Evolutionary conservation across 2,797 vertebrate genomes (phyloP), one percentile per base, ranked within the genome.

Genomic region (Neosilurus mollespiculum): DNA sequence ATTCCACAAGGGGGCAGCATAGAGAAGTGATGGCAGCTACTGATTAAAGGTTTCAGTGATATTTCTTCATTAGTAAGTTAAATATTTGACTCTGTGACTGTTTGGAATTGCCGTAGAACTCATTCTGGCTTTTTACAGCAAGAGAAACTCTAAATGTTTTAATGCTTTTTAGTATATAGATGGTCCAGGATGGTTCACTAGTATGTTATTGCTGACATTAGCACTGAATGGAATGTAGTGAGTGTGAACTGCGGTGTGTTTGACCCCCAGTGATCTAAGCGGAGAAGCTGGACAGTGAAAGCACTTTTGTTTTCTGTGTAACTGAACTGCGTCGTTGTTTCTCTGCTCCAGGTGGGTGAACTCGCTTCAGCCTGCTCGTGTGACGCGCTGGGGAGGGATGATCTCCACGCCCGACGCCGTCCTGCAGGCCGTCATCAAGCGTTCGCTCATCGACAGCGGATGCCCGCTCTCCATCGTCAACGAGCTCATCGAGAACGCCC

Each of bases 341-440:
- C 20, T 49, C 20, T 49, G 53, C 9, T 65, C 3, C 91, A 99
- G 98, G 91, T 99, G 98, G 97, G 97, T 99, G 88, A 99, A 98
- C 93, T 98, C 98, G 8, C 95, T 99, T 91, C 98, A 98, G 91
- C 98, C 98, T 0, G 98, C 98, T 0, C 94, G 98, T 22, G 98
- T 99, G 90, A 99, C 98, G 0, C 96, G 98, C 82, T 99, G 98
- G 98, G 98, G 98, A 0, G 98, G 98, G 0, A 99, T 99, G 98
- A 99, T 99, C 94, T 99, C 97, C 26, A 99, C 98, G 0, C 98
- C 98, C 0, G 98, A 99, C 0, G 97, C 98, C 0, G 98, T 99
- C 66, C 96, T 99, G 1, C 98, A 99, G 92, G 96, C 97, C 0
- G 98, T 99, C 53, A 99, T 99, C 94, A 99, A 98, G 34, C 97